Evolutionary conservation across 2,888 invertebrate species (phyloP), one percentile per base, ranked within the genome.

Genomic region (Anaspis maculata): DNA sequence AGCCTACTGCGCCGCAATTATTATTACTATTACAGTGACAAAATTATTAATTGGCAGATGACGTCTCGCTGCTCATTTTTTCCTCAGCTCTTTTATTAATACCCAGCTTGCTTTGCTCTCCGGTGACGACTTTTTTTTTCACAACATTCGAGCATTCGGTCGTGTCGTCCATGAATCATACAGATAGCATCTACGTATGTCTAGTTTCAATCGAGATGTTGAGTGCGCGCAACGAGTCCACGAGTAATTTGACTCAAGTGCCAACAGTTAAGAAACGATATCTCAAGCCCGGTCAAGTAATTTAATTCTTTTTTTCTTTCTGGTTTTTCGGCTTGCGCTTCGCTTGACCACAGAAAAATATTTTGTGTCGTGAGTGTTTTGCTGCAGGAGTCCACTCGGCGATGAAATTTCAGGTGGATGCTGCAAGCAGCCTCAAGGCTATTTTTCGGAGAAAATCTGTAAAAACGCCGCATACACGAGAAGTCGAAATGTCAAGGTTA

Each of bases 191-290:
- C 47, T 45, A 39, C 44, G 44, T 41, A 45, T 44, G 47, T 47
- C 47, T 45, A 40, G 45, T 42, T 44, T 44, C 42, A 45, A 47
- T 47, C 42, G 45, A 48, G 45, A 45, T 42, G 44, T 45, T 43
- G 44, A 40, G 34, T 37, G 38, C 23, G 42, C 40, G 34, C 39
- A 32, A 31, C 38, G 33, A 30, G 39, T 27, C 39, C 31, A 37
- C 31, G 31, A 42, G 46, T 45, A 46, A 46, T 46, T 46, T 45
- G 46, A 46, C 45, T 45, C 41, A 42, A 43, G 45, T 45, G 43
- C 40, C 45, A 41, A 44, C 42, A 41, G 40, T 40, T 23, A 22
- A 13, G 32, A n/a, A n/a, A n/a, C n/a, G n/a, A n/a, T n/a, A n/a
- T n/a, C n/a, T n/a, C n/a, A n/a, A n/a, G n/a, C n/a, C n/a, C n/a